Evolutionary conservation across 2,113 vertebrate genomes (phyloP), one percentile per base, ranked within the genome.

Genomic region (Spilogale gracilis): DNA sequence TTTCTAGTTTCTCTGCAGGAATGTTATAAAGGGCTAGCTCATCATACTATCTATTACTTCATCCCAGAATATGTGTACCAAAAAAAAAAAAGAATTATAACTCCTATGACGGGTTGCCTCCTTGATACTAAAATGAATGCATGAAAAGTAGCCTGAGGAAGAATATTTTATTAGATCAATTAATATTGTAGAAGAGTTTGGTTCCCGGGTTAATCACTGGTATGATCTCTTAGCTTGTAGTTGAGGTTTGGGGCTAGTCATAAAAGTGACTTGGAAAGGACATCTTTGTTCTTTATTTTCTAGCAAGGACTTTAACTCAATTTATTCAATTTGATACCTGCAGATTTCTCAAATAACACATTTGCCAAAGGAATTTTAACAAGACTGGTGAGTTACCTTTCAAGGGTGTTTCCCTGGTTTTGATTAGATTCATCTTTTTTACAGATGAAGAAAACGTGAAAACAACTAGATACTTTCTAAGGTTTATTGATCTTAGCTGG

Each of bases 141-240:
- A 32, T 97, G 95, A 98, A 97, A 98, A 96, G 93, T 95, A 7
- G 95, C 98, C 98, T 96, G 96, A 98, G 97, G 98, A 98, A 97
- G 97, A 98, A 98, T 98, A 97, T 90, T 98, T 98, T 98, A 98
- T 98, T 98, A 98, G 92, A 91, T 97, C 97, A 98, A 98, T 99
- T 99, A 99, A 98, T 98, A 98, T 61, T 97, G 81, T 54, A 84
- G 84, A 89, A 73, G 96, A 97, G 95, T 96, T 98, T 98, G 96
- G 95, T 97, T 97, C 96, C 84, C 91, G 95, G 98, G 98, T 98
- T 98, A 98, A 98, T 98, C 98, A 98, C 94, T 97, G 95, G 84
- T 67, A 60, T 98, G 97, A 98, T 98, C 97, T 88, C 97, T 98
- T 97, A 45, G 60, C 97, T 98, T 97, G 82, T 89, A 98, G 96